A percentile compares a stretch with the other conserved stretches of the same genome.
These are phyloP conservation scores for Catharus ustulatus DNA, from an alignment of 2,797 vertebrate genomes.

Conservation along the genomic window DNA sequence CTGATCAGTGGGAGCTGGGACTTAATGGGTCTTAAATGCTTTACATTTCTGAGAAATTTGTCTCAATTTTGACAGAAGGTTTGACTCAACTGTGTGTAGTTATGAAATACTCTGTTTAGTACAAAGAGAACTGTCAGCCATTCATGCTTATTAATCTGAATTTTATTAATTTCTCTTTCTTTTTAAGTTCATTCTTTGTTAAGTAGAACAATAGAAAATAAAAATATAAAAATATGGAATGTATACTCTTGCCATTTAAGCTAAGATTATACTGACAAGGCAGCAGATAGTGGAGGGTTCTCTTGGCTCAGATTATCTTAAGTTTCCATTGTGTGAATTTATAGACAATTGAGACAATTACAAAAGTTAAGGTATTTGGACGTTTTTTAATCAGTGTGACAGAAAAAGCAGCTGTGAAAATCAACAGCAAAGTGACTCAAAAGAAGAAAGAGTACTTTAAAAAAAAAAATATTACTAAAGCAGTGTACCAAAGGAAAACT, in stretches of 20 bases:
- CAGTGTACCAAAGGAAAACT: background rate
- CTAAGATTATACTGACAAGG: background rate
- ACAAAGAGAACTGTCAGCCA: background rate
- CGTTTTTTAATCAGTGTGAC: background rate
- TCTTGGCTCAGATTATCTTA: background rate
- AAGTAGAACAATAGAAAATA: background rate
- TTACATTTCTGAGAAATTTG: background rate
- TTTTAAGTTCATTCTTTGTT: background rate
- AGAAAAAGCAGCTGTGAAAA: background rate
- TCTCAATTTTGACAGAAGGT: background rate
- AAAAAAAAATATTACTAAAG: background rate
- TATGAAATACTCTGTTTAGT: background rate
- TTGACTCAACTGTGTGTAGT: background rate
- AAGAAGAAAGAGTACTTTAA: background rate
- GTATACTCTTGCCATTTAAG: background rate
- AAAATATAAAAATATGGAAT: background rate
- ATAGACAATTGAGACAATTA: background rate
- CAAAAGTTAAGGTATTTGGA: background rate
- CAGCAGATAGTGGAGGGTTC: background rate
- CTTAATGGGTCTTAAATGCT: background rate
- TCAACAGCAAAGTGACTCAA: background rate
- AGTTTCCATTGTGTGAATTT: background rate
- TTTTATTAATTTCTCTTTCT: background rate
- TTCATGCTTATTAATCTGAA: background rate
- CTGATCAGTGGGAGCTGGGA: background rate